Evolutionary conservation across 2,888 invertebrate genomes (phyloP), one percentile per base, ranked within the genome.

Genomic region (Drosophila nigritarsus): DNA sequence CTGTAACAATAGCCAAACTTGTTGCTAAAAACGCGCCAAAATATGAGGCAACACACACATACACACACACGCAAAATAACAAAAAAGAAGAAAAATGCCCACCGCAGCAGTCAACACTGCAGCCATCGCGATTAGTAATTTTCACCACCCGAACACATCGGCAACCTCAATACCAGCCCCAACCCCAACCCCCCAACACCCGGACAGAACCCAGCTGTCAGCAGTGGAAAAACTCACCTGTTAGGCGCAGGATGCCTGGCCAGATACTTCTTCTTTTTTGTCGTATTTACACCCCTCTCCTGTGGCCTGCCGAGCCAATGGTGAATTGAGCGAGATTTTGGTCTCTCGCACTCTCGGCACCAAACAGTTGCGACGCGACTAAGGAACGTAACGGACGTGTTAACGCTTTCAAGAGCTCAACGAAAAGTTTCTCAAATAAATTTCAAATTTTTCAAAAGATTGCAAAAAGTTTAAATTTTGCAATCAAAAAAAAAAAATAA

Each of bases 21-120:
- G 88, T 89, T 85, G 84, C 84, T 75, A 84, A 87, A 83, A 84
- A 82, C 69, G 74, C 81, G 87, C 72, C 87, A 89, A 89, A 89
- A 78, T 54, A 56, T 36, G 34, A 50, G 36, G 27, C 53, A 58
- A 20, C 40, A 27, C 49, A 15, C 15, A 40, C 20, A 56, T 36
- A 50, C 29, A 48, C 7, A 24, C 27, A 30, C 24, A 45, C 2
- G 32, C 3, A 32, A 38, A 49, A 29, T 49, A 53, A 51, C 65
- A 66, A 50, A 72, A 56, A 49, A 6, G 13, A 53, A 18, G 27
- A 54, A 51, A 80, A 88, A 73, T 77, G 73, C 69, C 73, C 78
- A 86, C 83, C 83, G 56, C 89, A 89, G 74, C 84, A 69, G 71
- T 87, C 87, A 81, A 84, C 89, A 84, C 76, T 87, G 87, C 85